Evolutionary conservation across 2,113 vertebrate genomes (phyloP), one percentile per base, ranked within the genome.

Genomic region (Himantopus leucocephalus): DNA sequence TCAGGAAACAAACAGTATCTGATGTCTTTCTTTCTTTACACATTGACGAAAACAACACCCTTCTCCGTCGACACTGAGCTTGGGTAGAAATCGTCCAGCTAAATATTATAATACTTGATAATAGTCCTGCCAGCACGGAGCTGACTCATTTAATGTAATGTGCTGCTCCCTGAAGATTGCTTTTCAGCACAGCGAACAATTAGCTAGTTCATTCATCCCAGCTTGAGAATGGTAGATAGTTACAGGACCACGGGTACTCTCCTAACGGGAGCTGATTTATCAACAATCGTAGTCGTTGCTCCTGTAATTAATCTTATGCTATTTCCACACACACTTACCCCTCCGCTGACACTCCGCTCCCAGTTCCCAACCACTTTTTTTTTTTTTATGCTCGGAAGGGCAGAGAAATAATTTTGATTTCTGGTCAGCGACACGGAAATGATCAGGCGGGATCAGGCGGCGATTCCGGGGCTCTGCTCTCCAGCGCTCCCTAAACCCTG

Each of bases 201-300:
- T 92, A 97, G 96, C 87, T 85, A 73, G 90, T 94, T 93, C 94
- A 97, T 97, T 97, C 94, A 93, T 94, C 94, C 94, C 93, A 96
- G 93, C 93, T 96, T 95, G 92, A 91, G 93, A 81, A 95, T 72
- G 86, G 90, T 32, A 56, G 75, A 93, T 23, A 58, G 81, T 71
- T 85, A 88, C 55, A 92, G 94, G 88, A 93, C 92, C 83, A 84
- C 1, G 73, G 92, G 83, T 59, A 92, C 21, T 15, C 91, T 90
- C 79, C 88, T 90, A 81, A 92, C 13, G 5, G 82, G 67, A 93
- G 79, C 68, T 77, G 92, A 95, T 95, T 95, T 94, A 94, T 94
- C 85, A 88, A 77, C 71, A 76, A 26, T 58, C 5, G 2, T 45
- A 78, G 74, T 22, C 60, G 80, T 67, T 85, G 67, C 50, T 96